These are phyloP conservation scores for Drosophila melanosoma DNA, from an alignment of 2,888 invertebrate genomes.

Conservation along the genomic window DNA sequence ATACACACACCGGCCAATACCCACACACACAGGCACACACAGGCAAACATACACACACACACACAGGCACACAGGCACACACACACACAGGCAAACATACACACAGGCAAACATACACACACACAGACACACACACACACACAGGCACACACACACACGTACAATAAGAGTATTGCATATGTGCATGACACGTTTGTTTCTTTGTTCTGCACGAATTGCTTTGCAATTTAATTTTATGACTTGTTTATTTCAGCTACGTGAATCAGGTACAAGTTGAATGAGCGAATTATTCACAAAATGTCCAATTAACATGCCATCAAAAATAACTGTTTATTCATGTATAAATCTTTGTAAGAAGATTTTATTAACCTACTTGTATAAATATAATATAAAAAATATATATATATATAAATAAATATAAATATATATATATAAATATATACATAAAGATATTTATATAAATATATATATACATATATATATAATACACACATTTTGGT, in stretches of 20 bases:
- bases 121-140: constrained; percentile 13
- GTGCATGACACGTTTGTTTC: constrained; percentile 53
- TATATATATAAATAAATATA: too few relatives aligned
- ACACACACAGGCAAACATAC: not conserved
- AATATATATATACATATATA: not conserved
- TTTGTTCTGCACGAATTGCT: constrained; percentile 46
- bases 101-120: not conserved
- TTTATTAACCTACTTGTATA: not conserved
- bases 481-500: constrained; percentile 29
- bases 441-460: not conserved
- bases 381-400: not conserved
- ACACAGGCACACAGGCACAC: not conserved
- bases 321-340: not conserved
- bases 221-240: constrained; percentile 69
- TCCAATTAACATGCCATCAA: constrained; percentile 29
- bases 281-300: constrained; percentile 21
- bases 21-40: constrained; percentile 6
- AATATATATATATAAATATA: not conserved
- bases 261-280: constrained; percentile 33
- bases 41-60: not conserved
- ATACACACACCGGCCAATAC: constrained; percentile 16
- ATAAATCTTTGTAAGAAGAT: not conserved
- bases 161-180: constrained; percentile 44
- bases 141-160: not conserved
- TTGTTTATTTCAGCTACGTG: constrained; percentile 59